These are phyloP conservation scores for Cordilura impudica DNA, from an alignment of 2,888 invertebrate species.

Conservation along the genomic window DNA sequence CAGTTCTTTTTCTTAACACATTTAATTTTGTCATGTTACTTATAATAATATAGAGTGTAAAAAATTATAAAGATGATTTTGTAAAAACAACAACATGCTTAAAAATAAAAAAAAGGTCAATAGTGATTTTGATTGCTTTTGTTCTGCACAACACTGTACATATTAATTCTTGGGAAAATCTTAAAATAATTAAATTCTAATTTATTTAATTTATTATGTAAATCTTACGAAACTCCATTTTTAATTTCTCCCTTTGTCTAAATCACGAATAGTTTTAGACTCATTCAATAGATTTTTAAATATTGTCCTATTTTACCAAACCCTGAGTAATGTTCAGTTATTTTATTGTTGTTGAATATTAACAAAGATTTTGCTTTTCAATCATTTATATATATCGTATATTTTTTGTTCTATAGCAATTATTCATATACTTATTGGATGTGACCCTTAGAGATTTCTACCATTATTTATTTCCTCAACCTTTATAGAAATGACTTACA, in stretches of 20 bases:
- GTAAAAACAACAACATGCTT: too few species aligned
- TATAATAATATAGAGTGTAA: too few species aligned
- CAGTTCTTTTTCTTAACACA: too few species aligned
- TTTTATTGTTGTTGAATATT: constrained; percentile 3
- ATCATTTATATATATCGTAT: neutral
- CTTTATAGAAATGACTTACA: neutral
- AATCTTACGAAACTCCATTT: too few species aligned
- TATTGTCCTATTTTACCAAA: neutral
- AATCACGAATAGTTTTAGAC: neutral
- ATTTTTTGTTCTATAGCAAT: neutral
- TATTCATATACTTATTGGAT: constrained; percentile 3
- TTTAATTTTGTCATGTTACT: too few species aligned
- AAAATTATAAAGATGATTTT: too few species aligned
- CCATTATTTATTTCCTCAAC: constrained; percentile 10
- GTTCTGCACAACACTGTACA: too few species aligned
- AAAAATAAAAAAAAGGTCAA: too few species aligned
- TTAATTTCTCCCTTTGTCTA: neutral
- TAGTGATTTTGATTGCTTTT: too few species aligned
- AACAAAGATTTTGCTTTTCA: constrained; percentile 2
- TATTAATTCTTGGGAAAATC: too few species aligned
- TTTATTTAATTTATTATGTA: too few species aligned
- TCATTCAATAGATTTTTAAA: constrained; percentile 1
- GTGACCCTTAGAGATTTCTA: constrained; percentile 24
- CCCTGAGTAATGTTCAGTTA: neutral
- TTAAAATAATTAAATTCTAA: too few species aligned